Conservation (phyloP, 1,140 invertebrate genomes). For the Nasonia giraulti region DNA sequence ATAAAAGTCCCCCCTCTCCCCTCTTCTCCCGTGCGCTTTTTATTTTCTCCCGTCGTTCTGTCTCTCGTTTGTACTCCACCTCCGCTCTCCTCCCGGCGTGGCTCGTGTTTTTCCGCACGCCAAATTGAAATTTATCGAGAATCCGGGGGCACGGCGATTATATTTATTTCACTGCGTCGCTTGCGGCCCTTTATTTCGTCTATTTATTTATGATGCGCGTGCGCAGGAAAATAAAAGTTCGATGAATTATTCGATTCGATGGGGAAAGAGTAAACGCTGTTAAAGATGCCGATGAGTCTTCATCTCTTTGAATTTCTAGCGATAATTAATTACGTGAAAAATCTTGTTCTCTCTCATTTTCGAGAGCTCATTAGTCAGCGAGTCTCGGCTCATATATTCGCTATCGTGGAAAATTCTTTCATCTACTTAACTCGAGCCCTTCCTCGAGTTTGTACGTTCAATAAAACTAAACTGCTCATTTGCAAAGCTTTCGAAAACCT, state of each 20-base stretch:
- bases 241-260: not conserved
- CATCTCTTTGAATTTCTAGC: too few species aligned
- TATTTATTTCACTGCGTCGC: not conserved
- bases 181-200: not conserved
- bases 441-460: too few species aligned
- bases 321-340: too few species aligned
- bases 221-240: not conserved
- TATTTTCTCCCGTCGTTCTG: not conserved
- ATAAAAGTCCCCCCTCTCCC: not conserved
- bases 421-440: too few species aligned
- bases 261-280: too few species aligned
- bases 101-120: not conserved
- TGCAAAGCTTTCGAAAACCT: too few species aligned
- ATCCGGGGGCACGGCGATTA: not conserved
- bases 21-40: not conserved
- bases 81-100: not conserved
- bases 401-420: too few species aligned
- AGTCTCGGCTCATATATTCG: not conserved
- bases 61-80: not conserved
- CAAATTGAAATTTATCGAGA: constrained; percentile 35
- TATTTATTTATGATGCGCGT: not conserved
- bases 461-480: too few species aligned
- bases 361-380: too few species aligned
- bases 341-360: too few species aligned
- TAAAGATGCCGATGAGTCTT: too few species aligned